These are phyloP conservation scores for Palythoa heliodiscus DNA, from an alignment of 92 coral and sea anemone species.

Conservation along the genomic window DNA sequence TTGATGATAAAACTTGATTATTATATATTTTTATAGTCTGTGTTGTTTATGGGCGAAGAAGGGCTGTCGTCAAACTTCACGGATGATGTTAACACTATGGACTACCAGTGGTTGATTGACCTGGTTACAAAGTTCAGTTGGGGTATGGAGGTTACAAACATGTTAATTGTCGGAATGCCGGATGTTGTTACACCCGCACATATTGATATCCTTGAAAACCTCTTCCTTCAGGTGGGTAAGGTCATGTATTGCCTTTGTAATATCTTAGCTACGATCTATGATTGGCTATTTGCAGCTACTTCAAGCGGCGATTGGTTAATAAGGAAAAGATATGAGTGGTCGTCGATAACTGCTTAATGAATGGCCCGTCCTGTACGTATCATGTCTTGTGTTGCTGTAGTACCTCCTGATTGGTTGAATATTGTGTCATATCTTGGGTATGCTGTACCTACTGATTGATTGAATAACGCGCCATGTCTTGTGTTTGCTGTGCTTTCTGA, in stretches of 20 bases:
- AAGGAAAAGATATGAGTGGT: not conserved
- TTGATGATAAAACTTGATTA: not conserved
- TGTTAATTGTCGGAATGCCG: slow-evolving; percentile 93
- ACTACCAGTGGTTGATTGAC: slow-evolving; percentile 86
- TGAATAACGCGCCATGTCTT: no score
- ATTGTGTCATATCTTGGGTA: no score
- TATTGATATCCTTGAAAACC: slow-evolving; percentile 86
- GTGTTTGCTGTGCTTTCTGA: no score
- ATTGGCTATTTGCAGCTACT: no score
- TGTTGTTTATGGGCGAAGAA: slow-evolving; percentile 56
- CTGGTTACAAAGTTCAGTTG: slow-evolving; percentile 69
- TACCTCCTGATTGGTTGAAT: no score
- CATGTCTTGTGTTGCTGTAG: no score
- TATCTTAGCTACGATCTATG: no score
- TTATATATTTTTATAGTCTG: slow-evolving; percentile 16
- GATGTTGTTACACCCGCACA: slow-evolving; percentile 96
- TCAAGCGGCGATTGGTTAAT: no score
- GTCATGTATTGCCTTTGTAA: no score
- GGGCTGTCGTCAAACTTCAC: slow-evolving; percentile 69
- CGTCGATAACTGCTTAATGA: no score
- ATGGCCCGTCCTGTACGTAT: no score
- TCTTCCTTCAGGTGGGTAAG: slow-evolving; percentile 87
- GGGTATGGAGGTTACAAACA: slow-evolving; percentile 88
- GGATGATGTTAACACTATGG: slow-evolving; percentile 76
- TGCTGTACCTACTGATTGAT: no score